Evolutionary conservation across 1,140 invertebrate genomes (phyloP), one percentile per base, ranked within the genome.

Genomic region (Drosophila lowei): DNA sequence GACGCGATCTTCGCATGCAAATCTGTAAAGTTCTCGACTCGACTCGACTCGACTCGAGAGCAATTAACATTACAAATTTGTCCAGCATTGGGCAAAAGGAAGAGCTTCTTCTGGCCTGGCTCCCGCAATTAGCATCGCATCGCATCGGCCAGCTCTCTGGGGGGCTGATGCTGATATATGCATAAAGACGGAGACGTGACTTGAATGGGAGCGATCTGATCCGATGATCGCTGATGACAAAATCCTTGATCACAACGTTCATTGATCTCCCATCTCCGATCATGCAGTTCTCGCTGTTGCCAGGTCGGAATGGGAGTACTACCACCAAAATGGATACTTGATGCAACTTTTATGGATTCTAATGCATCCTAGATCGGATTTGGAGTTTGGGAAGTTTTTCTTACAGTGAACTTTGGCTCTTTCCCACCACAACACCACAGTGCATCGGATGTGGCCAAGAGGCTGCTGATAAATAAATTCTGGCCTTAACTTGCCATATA

Each of bases 401-500:
- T 54, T 54, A 3, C 7, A 34, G 34, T 5, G 13, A 34, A 38
- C 47, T 28, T 9, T 13, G 30, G 8, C 8, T 30, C 64, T 49
- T 68, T 52, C 65, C 34, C 34, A 38, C 11, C 66, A 56, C 50
- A 48, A 34, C 9, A 34, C 8, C 65, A 56, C 50, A 48, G 65
- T 56, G 44, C 25, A 23, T 15, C 18, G 28, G 23, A 25, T 25
- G 23, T 25, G 23, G 23, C 28, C 1, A 30, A 30, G 34, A n/a
- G 59, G 61, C 72, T 67, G 71, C 72, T 70, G 71, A 72, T 83
- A 88, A 88, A 88, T 88, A 88, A 88, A 88, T 83, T 81, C 78
- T 76, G 84, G 79, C 74, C 79, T 83, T 83, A 88, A 88, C 71
- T 88, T 76, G 84, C 83, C 84, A 88, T 88, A 88, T 88, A 83